A percentile compares a stretch with the other conserved stretches of the same genome.
phyloP scores from a whole-genome alignment of 2,113 vertebrate species.

The Rhea americana region DNA sequence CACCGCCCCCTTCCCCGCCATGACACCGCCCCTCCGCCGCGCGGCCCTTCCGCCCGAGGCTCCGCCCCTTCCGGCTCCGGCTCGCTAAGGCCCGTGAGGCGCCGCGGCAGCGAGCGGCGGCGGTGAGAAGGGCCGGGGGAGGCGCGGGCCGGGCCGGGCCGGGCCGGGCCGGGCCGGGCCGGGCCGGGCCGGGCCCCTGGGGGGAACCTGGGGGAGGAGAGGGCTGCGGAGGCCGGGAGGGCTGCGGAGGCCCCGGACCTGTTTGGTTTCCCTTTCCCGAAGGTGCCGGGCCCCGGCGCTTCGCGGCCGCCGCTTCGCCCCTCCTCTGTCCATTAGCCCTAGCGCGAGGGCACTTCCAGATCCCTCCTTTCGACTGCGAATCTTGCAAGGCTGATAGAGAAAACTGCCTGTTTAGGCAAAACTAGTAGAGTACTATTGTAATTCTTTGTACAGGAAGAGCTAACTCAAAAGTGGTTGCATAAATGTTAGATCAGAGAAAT shows the following conservation, averaged over 20 bases:
- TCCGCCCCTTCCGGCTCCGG: not conserved
- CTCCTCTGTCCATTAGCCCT: too few relatives aligned
- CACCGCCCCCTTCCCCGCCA: not conserved
- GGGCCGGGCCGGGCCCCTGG: constrained; percentile 16
- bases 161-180: not conserved
- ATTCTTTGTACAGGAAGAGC: not conserved
- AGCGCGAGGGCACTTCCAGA: too few relatives aligned
- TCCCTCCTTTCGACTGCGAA: rapidly evolving
- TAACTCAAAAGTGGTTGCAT: not conserved
- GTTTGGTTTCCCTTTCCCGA: not conserved
- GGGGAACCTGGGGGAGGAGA: not conserved
- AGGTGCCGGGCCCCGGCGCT: not conserved
- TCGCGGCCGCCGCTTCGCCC: too few relatives aligned
- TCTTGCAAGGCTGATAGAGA: not conserved
- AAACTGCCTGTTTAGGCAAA: not conserved
- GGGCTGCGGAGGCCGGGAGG: not conserved
- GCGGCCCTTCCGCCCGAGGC: not conserved
- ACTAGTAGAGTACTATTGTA: not conserved
- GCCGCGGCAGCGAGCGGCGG: rapidly evolving
- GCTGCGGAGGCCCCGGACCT: too few relatives aligned
- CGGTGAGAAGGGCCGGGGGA: not conserved
- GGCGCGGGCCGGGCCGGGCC: rapidly evolving
- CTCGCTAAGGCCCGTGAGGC: not conserved
- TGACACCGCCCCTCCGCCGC: not conserved
- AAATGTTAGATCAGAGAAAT: not conserved